Evolutionary conservation across 2,113 vertebrate genomes (phyloP).

Genomic region (Myocastor coypus): DNA sequence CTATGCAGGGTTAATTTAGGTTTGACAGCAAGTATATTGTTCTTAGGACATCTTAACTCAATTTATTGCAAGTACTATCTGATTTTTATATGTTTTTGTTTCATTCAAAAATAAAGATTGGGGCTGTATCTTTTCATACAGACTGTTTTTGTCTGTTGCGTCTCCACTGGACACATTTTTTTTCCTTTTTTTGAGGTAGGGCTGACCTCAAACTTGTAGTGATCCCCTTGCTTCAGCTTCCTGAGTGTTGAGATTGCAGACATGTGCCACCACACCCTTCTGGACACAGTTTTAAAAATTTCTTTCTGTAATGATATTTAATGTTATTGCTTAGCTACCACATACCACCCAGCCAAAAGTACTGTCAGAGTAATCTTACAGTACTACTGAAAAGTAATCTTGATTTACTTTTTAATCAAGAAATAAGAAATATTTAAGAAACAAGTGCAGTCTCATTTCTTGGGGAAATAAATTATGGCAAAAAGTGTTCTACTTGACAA

Average conservation of each 20-base stretch:
- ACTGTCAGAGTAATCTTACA: neutral
- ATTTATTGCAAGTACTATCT: neutral
- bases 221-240: too few species aligned
- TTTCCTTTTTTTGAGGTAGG: neutral
- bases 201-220: too few species aligned
- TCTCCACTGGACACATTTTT: constrained; percentile 66
- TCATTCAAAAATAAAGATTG: constrained; percentile 31
- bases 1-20: neutral
- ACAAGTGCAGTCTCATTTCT: constrained; percentile 22
- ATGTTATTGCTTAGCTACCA: constrained; percentile 21
- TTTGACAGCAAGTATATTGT: neutral
- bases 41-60: constrained; percentile 8
- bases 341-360: constrained; percentile 27
- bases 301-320: constrained; percentile 64
- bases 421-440: constrained; percentile 66
- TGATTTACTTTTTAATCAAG: constrained; percentile 44
- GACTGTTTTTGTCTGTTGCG: constrained; percentile 57
- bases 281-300: constrained; percentile 72
- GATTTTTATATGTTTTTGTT: constrained; percentile 20
- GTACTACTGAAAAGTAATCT: neutral
- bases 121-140: constrained; percentile 16
- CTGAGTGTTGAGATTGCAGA: too few species aligned
- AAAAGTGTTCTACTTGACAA: neutral
- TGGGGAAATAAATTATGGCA: neutral
- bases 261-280: too few species aligned